Base-by-base conservation (phyloP, 2,113 vertebrate species). In the Lagopus muta region DNA sequence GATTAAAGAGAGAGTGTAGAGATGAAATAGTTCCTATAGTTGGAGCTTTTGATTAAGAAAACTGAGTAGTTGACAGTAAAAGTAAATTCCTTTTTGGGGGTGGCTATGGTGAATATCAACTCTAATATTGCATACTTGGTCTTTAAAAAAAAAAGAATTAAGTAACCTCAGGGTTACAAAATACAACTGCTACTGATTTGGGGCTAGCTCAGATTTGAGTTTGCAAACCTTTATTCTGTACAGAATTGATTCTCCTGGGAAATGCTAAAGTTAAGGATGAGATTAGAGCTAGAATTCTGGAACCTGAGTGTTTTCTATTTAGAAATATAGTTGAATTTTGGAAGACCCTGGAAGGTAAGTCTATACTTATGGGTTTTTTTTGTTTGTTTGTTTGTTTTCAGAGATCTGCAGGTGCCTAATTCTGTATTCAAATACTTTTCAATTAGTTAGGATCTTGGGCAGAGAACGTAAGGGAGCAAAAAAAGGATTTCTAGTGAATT, bases 331-430 rank as follows among this genome's bases (percentile, higher is more conserved):
- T 13, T 60, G 58, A 69, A 80, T 83, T 86, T 76, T 50, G 10
- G 8, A 82, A 70, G 3, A 2, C 1, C 0, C 4, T 73, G 10
- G 32, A 50, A 28, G 25, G 10, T 36, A 5, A 57, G 20, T 48
- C 47, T 50, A 24, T 13, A 11, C 22, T 50, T 22, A 22, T 48
- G 47, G 10, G 20, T 5, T 11, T 24, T 50, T 11, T 48, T 21
- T 10, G 2, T 11, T 22, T 22, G 22, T 24, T 11, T 48, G 18
- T 71, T 14, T 48, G 16, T 36, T 67, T 43, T 42, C 60, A 69
- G 38, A 28, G 2, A 6, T 80, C 76, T 80, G 7, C 50, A 32
- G 9, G 3, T 83, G 18, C 34, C 43, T 80, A 0, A 0, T 42
- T 76, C 73, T 47, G 5, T 61, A 8, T 42, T 61, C 43, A 81